These are phyloP conservation scores for Cotesia typhae DNA, from an alignment of 1,140 invertebrate species.

Conservation along the genomic window DNA sequence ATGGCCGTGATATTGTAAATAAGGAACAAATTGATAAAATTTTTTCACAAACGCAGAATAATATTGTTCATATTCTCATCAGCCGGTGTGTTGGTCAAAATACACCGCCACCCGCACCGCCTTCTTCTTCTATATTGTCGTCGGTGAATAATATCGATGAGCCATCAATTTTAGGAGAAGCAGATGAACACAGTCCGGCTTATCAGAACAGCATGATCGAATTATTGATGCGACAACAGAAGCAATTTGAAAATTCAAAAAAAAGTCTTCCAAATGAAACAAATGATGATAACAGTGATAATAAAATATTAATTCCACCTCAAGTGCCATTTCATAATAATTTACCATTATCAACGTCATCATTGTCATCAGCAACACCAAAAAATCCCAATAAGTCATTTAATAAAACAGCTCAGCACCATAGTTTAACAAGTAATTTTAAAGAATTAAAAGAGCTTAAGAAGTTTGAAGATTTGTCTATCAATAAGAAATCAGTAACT, in stretches of 20 bases:
- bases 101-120: conserved; percentile 45
- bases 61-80: conserved; percentile 67
- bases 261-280: conserved; percentile 32
- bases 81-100: conserved; percentile 60
- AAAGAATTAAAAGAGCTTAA: conserved; percentile 52
- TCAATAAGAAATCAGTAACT: conserved; percentile 46
- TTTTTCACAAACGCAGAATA: conserved; percentile 66
- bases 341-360: conserved; percentile 21
- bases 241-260: conserved; percentile 37
- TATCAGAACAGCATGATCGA: conserved; percentile 69
- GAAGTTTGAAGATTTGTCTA: conserved; percentile 51
- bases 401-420: conserved; percentile 40
- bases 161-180: too few relatives aligned
- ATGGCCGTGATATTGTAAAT: conserved; percentile 69
- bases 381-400: conserved; percentile 43
- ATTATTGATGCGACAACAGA: conserved; percentile 64
- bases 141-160: too few relatives aligned
- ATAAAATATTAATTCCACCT: conserved; percentile 43
- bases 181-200: conserved; percentile 55
- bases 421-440: conserved; percentile 51
- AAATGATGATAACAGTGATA: conserved; percentile 23
- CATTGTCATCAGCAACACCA: conserved; percentile 24
- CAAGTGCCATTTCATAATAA: conserved; percentile 49
- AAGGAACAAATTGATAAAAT: conserved; percentile 69
- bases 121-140: too few relatives aligned